Evolutionary conservation across 2,113 vertebrate species (phyloP), one percentile per base, ranked within the genome.

Genomic region (Gobius niger): DNA sequence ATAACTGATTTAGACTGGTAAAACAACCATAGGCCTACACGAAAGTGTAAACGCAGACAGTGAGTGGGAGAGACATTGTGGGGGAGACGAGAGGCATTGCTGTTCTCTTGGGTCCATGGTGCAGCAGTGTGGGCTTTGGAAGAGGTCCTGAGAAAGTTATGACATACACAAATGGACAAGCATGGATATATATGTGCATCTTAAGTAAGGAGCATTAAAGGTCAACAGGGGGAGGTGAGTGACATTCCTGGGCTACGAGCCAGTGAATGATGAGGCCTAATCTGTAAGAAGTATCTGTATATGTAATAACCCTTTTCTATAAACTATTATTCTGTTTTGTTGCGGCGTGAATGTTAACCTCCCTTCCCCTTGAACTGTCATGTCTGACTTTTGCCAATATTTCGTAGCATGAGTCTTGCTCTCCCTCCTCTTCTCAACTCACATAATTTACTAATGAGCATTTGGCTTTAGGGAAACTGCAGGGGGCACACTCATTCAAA

Each of bases 61-160:
- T 86, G 85, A 87, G 90, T 86, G 88, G 87, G 65, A 76, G 82
- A 75, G 73, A 72, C 82, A 63, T 16, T 64, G 69, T 66, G 69
- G 81, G 86, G 80, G 67, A n/a, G 75, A 60, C 77, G 62, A 75
- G 76, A 72, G 57, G 65, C 18, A 74, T 69, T 63, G 70, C 76
- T 63, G 70, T 85, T 82, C 85, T 90, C 86, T 62, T 68, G 84
- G 85, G 85, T 82, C 68, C 41, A 63, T 72, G 72, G 83, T 79
- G 73, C 84, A 62, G 73, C 62, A 80, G 75, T 61, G n/a, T 81
- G 74, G 78, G 81, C 63, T 68, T 78, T 47, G 64, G 65, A 76
- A n/a, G 77, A 75, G 84, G 86, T 87, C 87, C 78, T 88, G 88
- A 90, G 87, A 91, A 91, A 88, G 87, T 89, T 88, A 88, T 90